A percentile compares a stretch with the other conserved stretches of the same genome.
phyloP scores from a whole-genome alignment of 2,797 vertebrate genomes.

The Halcyon smyrnensis region DNA sequence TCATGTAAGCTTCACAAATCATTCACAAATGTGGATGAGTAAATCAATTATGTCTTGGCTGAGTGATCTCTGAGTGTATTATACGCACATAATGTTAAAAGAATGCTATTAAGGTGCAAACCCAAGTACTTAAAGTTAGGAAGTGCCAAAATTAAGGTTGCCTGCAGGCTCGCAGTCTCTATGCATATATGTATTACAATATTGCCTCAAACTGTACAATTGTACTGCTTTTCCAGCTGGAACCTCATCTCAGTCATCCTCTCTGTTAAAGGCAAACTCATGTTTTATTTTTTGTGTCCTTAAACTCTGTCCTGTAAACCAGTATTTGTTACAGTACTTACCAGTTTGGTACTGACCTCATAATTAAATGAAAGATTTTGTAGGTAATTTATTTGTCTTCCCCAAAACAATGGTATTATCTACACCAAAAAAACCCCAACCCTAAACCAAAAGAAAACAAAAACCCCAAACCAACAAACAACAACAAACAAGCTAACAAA shows the following conservation, averaged over 20 bases:
- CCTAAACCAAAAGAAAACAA: background rate
- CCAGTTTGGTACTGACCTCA: background rate
- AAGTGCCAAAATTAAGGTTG: slow-evolving; percentile 44
- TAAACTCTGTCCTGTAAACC: background rate
- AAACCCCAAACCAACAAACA: too few species aligned
- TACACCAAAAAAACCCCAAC: background rate
- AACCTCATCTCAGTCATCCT: background rate
- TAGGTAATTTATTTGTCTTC: background rate
- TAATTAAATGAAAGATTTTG: background rate
- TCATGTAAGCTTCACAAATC: slow-evolving; percentile 18
- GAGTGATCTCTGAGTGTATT: background rate
- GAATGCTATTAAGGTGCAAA: slow-evolving; percentile 46
- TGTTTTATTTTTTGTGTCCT: background rate
- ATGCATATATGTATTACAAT: background rate
- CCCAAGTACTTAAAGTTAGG: background rate
- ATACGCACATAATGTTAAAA: background rate
- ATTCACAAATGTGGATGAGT: slow-evolving; percentile 42
- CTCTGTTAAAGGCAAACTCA: background rate
- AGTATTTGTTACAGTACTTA: background rate
- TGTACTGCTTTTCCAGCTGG: slow-evolving; percentile 12
- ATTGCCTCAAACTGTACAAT: background rate
- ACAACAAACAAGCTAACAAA: too few species aligned
- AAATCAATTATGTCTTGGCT: slow-evolving; percentile 51
- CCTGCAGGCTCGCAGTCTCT: background rate
- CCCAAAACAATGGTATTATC: background rate